A percentile compares a stretch with the other conserved stretches of the same genome.
Conservation (phyloP, 2,888 invertebrate genomes). For the Yponomeuta sedellus region DNA sequence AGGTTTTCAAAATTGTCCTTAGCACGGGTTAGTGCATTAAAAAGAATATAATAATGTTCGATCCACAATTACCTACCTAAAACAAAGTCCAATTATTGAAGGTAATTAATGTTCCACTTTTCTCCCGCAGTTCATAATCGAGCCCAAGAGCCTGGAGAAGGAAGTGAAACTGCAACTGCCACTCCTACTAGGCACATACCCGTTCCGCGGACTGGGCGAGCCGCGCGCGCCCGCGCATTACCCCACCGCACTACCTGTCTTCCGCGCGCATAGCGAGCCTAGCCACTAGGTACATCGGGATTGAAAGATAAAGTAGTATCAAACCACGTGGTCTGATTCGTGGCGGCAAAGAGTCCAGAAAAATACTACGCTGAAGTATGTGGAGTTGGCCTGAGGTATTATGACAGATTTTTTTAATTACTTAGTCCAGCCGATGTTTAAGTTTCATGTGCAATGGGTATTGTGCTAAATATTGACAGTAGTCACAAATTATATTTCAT, state of each 20-base stretch:
- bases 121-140: slow-evolving; percentile 86
- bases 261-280: slow-evolving; percentile 76
- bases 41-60: too few relatives aligned
- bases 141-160: slow-evolving; percentile 93
- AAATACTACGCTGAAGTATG: too few relatives aligned
- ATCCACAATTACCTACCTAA: too few relatives aligned
- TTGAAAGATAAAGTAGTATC: slow-evolving; percentile 80
- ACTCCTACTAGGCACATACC: slow-evolving; percentile 94
- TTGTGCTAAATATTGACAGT: too few relatives aligned
- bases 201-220: slow-evolving; percentile 81
- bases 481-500: too few relatives aligned
- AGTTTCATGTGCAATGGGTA: too few relatives aligned
- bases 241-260: slow-evolving; percentile 93
- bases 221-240: slow-evolving; percentile 92
- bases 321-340: neutral
- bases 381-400: too few relatives aligned
- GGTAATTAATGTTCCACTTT: neutral
- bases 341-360: slow-evolving; percentile 36
- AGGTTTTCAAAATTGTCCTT: too few relatives aligned
- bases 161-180: slow-evolving; percentile 94
- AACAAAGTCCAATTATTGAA: too few relatives aligned
- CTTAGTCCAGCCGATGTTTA: too few relatives aligned
- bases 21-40: too few relatives aligned
- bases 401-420: too few relatives aligned
- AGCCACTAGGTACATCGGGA: neutral